Evolutionary conservation across 2,888 invertebrate genomes (phyloP), one percentile per base, ranked within the genome.

Genomic region (Ephialtes manifestator): DNA sequence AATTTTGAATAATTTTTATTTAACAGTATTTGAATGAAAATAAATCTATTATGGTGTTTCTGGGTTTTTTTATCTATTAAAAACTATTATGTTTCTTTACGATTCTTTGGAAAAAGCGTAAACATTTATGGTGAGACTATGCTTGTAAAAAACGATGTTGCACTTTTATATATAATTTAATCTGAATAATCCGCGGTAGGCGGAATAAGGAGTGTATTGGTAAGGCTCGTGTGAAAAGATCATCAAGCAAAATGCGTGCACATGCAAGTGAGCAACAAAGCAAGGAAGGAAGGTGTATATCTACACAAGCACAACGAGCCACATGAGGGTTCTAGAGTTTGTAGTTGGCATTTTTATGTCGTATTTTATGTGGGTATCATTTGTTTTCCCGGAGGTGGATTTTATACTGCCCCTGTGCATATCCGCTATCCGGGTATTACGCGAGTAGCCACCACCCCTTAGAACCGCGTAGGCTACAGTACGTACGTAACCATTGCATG

Each of bases 371-470:
- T 88, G 83, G 78, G 68, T 83, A 85, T 71, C 89, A 87, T 89
- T 90, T 88, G 87, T 87, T 90, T 88, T 78, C 71, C 48, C 63
- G 53, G 76, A 81, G 78, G 85, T 85, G 80, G 85, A 88, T 90
- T 91, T 91, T 91, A 63, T 63, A 90, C 90, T 88, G 87, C 87
- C 88, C 35, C 53, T 20, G 18, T 86, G 90, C 88, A 87, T 90
- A 89, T 89, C 90, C 88, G 89, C 89, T 91, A 90, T 89, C 90
- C 88, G 81, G 83, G 90, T 88, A 86, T 89, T 88, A 88, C 87
- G 88, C 87, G 79, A 89, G 87, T 88, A 84, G 81, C 87, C 82
- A 84, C 81, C 58, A 15, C 60, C 60, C 60, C 2, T 63, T 39
- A 18, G 63, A 63, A 39, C 39, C 0, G 3, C 1, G 60, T 35